Evolutionary conservation across 2,113 vertebrate genomes (phyloP).

Genomic region (Dipodomys merriami): DNA sequence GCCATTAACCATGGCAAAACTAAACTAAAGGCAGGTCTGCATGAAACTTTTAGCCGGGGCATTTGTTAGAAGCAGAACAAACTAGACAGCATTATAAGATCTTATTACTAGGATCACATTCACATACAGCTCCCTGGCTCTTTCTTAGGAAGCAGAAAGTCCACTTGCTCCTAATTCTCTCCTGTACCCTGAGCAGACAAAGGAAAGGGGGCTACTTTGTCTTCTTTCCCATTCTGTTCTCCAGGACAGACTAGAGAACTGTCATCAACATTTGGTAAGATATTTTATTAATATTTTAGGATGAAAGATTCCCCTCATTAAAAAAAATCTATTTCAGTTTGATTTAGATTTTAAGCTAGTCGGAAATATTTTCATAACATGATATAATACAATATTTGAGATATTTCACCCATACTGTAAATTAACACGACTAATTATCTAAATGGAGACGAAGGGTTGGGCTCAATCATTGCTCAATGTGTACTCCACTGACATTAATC

Average conservation of each 20-base stretch:
- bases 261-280: background rate
- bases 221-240: background rate
- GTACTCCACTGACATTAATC: slow-evolving; percentile 40
- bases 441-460: background rate
- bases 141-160: background rate
- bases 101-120: too few relatives aligned
- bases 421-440: background rate
- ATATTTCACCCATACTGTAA: slow-evolving; percentile 10
- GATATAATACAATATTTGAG: background rate
- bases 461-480: slow-evolving; percentile 1
- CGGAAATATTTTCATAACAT: background rate
- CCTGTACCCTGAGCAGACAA: background rate
- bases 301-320: background rate
- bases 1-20: background rate
- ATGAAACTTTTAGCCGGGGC: background rate
- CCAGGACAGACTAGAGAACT: background rate
- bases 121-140: too few relatives aligned
- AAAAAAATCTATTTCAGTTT: background rate
- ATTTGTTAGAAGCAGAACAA: background rate
- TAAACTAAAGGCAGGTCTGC: background rate
- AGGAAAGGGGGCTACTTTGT: background rate
- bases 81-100: too few relatives aligned
- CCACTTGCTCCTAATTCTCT: background rate
- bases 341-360: slow-evolving; percentile 12
- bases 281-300: background rate